Percentiles rank a stretch among this genome's conserved stretches.
Conservation (phyloP, 2,113 vertebrate genomes). For the Gnathonemus longibarbis region DNA sequence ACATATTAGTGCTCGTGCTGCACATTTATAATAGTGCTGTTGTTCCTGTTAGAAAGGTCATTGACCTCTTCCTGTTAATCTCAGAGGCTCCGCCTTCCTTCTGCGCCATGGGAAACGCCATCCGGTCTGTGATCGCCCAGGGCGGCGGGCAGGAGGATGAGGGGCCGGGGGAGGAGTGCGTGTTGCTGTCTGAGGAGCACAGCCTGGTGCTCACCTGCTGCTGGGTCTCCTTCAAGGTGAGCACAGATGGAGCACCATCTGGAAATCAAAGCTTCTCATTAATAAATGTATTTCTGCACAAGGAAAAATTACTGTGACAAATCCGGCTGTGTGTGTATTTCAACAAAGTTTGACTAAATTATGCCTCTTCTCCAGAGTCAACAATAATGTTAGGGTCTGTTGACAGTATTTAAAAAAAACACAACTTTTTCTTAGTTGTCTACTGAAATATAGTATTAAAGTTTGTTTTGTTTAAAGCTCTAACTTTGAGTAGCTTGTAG, state of each 20-base stretch:
- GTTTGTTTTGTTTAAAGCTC: not conserved
- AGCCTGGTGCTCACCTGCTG: constrained; percentile 80
- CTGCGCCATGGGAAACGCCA: constrained; percentile 81
- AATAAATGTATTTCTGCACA: not conserved
- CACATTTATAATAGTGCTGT: not conserved
- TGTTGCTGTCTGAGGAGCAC: constrained; percentile 79
- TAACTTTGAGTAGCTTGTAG: constrained; percentile 31
- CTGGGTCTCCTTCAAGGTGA: constrained; percentile 86
- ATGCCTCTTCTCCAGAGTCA: not conserved
- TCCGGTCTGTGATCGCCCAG: constrained; percentile 65
- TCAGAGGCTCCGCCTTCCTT: constrained; percentile 73
- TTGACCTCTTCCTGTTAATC: not conserved
- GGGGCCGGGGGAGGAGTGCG: constrained; percentile 36
- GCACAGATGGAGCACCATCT: not conserved
- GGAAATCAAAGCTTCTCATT: not conserved
- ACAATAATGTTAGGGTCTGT: not conserved
- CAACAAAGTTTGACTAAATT: not conserved
- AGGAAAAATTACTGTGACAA: not conserved
- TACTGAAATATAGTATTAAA: not conserved
- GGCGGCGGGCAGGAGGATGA: constrained; percentile 35
- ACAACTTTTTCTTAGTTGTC: not conserved
- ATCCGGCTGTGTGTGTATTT: not conserved
- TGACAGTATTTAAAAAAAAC: not conserved
- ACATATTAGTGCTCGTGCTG: not conserved
- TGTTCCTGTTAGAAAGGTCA: not conserved